Conservation (phyloP, 2,113 vertebrate species). For the Ophthalmolycus amberensis region DNA sequence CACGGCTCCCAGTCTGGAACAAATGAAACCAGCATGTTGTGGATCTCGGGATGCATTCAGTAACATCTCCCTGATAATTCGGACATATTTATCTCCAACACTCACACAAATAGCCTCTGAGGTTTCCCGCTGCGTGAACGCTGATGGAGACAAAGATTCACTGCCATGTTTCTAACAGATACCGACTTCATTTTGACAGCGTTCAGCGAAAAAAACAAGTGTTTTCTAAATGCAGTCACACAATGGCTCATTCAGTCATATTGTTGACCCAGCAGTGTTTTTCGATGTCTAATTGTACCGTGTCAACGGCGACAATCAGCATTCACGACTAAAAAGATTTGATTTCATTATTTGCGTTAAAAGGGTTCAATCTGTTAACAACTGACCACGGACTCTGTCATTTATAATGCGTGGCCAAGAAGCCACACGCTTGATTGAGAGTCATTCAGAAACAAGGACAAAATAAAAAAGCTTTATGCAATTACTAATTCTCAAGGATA, state of each 20-base stretch:
- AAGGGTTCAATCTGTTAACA: background rate
- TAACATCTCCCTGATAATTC: background rate
- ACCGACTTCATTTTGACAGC: background rate
- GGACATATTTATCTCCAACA: background rate
- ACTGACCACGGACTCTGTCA: background rate
- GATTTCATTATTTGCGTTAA: background rate
- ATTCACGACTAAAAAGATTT: background rate
- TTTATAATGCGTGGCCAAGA: slow-evolving; percentile 27
- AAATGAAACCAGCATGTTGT: background rate
- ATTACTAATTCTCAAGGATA: slow-evolving; percentile 39
- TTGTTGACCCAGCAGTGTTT: background rate
- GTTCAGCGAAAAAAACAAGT: background rate
- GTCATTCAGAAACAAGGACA: slow-evolving; percentile 17
- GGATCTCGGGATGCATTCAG: slow-evolving; percentile 6
- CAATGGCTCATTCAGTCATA: background rate
- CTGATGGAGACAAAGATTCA: background rate
- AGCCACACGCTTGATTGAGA: slow-evolving; percentile 31
- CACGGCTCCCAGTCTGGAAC: slow-evolving; percentile 34
- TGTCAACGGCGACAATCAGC: background rate
- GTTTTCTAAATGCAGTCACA: slow-evolving; percentile 5
- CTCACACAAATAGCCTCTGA: background rate
- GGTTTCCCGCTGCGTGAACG: background rate
- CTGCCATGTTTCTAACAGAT: background rate
- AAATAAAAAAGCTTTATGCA: slow-evolving; percentile 39
- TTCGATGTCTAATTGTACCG: background rate